phyloP scores from a whole-genome alignment of 2,888 invertebrate species.

The Synergus gifuensis region DNA sequence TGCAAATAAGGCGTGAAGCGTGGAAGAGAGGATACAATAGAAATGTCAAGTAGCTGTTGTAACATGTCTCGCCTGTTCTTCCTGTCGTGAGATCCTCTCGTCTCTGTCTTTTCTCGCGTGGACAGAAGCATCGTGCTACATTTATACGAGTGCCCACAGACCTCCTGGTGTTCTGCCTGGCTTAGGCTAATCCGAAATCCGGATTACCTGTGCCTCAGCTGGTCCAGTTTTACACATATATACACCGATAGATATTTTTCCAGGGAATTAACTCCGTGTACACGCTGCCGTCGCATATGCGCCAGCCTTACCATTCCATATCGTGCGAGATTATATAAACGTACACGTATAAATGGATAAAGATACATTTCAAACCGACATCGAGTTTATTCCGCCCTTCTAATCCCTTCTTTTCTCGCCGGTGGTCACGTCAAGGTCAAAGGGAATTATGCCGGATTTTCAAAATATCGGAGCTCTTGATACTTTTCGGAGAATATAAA shows the following conservation, averaged over 20 bases:
- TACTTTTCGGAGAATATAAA: neutral
- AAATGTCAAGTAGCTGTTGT: slow-evolving; percentile 59
- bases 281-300: slow-evolving; percentile 43
- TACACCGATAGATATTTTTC: slow-evolving; percentile 59
- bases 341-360: slow-evolving; percentile 13
- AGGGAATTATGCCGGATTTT: slow-evolving; percentile 42
- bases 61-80: slow-evolving; percentile 44
- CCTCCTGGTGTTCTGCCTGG: slow-evolving; percentile 66
- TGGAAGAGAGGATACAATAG: slow-evolving; percentile 58
- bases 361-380: neutral
- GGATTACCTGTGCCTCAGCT: slow-evolving; percentile 73
- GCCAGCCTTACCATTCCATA: neutral
- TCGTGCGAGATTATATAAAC: slow-evolving; percentile 19
- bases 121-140: slow-evolving; percentile 52
- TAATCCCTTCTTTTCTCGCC: slow-evolving; percentile 39
- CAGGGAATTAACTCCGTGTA: slow-evolving; percentile 51
- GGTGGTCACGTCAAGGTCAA: slow-evolving; percentile 39
- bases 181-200: slow-evolving; percentile 76
- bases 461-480: slow-evolving; percentile 19
- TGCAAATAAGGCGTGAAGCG: slow-evolving; percentile 35
- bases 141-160: slow-evolving; percentile 52
- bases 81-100: slow-evolving; percentile 55
- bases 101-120: slow-evolving; percentile 60
- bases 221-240: slow-evolving; percentile 65
- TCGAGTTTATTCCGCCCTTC: slow-evolving; percentile 17